Evolutionary conservation across 1,140 invertebrate genomes (phyloP), one percentile per base, ranked within the genome.

Genomic region (Pogonus chalceus): DNA sequence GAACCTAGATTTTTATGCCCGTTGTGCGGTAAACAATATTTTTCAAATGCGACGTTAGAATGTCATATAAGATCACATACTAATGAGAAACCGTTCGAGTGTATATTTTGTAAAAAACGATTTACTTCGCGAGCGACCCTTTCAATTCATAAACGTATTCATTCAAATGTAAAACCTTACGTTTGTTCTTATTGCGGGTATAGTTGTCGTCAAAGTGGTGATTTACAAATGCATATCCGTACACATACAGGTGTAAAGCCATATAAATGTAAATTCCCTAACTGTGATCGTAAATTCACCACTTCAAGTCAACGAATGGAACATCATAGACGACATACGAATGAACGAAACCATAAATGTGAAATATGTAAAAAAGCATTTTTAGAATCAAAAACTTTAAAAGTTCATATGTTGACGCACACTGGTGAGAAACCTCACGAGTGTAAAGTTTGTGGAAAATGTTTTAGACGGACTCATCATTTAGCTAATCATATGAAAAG

Each of bases 271-370:
- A 69, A 68, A 35, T 68, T 75, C 23, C 37, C 37, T 9, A 43
- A 43, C 18, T 81, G 79, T 63, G 69, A 72, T 52, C 55, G 53
- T 35, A 43, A 37, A 7, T 67, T 65, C 46, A 35, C 56, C 22
- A 65, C 65, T 0, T 24, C 49, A 35, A 59, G 61, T 10, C 63
- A 67, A 58, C 46, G 23, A 67, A 75, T 59, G 31, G 66, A 66
- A 58, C 78, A 71, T 72, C 78, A 74, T 64, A 70, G 65, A 1
- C 58, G 63, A n/a, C 87, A 90, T 64, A 79, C 76, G 22, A 80
- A 85, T 7, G 83, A 87, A 63, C 85, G 87, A 61, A 84, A 84
- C 1, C 86, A 83, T 67, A 70, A 76, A 57, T 88, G 85, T 69
- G 69, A 72, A 50, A 78, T 82, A 61, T 89, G 87, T 66, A 74